These are phyloP conservation scores for Prenolepis imparis DNA, from an alignment of 2,888 invertebrate genomes.

Conservation along the genomic window DNA sequence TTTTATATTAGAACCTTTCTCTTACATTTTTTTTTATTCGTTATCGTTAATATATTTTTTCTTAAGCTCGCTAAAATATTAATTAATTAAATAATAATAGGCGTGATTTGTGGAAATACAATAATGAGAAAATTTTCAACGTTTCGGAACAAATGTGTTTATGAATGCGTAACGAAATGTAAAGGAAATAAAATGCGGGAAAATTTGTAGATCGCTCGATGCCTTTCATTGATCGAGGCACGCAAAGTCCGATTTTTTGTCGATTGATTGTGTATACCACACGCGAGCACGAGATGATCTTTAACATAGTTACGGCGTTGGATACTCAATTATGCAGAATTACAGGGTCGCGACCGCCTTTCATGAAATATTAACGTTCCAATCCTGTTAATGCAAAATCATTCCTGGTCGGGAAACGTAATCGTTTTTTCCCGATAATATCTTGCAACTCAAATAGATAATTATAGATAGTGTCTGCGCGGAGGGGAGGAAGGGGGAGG, in stretches of 20 bases:
- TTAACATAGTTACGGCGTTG: slow-evolving; percentile 35
- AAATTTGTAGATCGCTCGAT: background rate
- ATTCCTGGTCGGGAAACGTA: slow-evolving; percentile 38
- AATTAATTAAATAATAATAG: background rate
- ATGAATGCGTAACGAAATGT: background rate
- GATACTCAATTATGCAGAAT: slow-evolving; percentile 70
- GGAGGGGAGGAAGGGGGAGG: too few species aligned
- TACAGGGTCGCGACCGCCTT: slow-evolving; percentile 59
- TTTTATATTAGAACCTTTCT: background rate
- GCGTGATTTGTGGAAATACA: background rate
- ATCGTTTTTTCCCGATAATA: slow-evolving; percentile 47
- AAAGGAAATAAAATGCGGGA: background rate
- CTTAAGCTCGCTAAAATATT: background rate
- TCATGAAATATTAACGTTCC: slow-evolving; percentile 71
- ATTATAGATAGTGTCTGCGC: slow-evolving; percentile 29
- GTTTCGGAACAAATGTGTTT: background rate
- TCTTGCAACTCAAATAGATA: slow-evolving; percentile 40
- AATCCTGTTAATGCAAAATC: slow-evolving; percentile 61
- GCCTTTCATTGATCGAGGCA: slow-evolving; percentile 53
- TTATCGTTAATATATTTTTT: background rate
- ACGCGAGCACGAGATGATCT: slow-evolving; percentile 15
- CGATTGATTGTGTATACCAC: slow-evolving; percentile 63
- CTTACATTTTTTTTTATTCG: background rate
- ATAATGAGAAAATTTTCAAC: background rate
- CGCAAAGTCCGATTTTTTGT: slow-evolving; percentile 65